Evolutionary conservation across 2,888 invertebrate species (phyloP).

Genomic region (Ametastegia equiseti): DNA sequence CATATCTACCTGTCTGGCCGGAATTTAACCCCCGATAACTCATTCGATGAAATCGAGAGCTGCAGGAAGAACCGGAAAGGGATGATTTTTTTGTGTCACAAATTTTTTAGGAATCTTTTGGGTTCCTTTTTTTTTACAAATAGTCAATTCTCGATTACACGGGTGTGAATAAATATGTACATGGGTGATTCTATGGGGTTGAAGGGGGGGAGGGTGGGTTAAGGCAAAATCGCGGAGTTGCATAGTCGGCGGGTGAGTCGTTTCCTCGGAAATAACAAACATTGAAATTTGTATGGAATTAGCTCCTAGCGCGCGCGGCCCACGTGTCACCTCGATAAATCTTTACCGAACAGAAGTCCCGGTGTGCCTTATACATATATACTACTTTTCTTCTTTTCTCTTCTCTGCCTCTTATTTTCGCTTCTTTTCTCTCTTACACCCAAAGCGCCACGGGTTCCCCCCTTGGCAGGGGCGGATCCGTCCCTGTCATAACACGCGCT

Average conservation of each 20-base stretch:
- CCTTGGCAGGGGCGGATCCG: slow-evolving; percentile 61
- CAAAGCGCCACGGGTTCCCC: slow-evolving; percentile 49
- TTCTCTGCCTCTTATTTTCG: slow-evolving; percentile 49
- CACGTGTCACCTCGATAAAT: slow-evolving; percentile 62
- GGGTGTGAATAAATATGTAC: background rate
- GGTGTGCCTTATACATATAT: too few species aligned
- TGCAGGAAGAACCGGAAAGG: too few species aligned
- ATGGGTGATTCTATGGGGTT: background rate
- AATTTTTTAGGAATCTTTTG: too few species aligned
- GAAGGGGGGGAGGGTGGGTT: background rate
- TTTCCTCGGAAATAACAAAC: slow-evolving; percentile 43
- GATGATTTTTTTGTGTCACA: too few species aligned
- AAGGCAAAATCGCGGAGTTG: background rate
- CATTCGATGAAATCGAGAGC: too few species aligned
- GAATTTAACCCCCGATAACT: too few species aligned
- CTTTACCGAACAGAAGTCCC: slow-evolving; percentile 58
- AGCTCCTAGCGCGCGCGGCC: slow-evolving; percentile 36
- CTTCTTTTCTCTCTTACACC: too few species aligned
- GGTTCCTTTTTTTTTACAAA: too few species aligned
- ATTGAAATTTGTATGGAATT: slow-evolving; percentile 44
- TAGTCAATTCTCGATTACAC: background rate
- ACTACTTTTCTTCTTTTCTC: too few species aligned
- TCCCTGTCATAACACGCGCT: slow-evolving; percentile 62
- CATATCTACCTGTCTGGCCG: too few species aligned
- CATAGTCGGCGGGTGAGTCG: slow-evolving; percentile 23